phyloP scores from a whole-genome alignment of 30 jellyfish, hydroid and myxozoan genomes.

The Pelagia noctiluca region DNA sequence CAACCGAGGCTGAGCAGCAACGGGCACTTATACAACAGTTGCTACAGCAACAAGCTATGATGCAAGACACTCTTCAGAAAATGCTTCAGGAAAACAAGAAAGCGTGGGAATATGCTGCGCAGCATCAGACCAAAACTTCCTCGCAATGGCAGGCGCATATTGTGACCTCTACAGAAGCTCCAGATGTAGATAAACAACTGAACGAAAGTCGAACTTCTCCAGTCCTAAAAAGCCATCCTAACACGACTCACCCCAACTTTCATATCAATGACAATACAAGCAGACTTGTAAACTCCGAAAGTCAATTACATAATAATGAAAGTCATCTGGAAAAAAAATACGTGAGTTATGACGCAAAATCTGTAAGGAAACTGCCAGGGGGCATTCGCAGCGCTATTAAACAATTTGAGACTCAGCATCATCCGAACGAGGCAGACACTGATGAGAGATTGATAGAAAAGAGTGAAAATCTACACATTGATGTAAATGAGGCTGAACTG shows the following conservation, averaged over 20 bases:
- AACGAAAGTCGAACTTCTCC: slow-evolving; percentile 10
- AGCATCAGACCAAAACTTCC: slow-evolving; percentile 27
- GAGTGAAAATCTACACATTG: too few relatives aligned
- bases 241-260: too few relatives aligned
- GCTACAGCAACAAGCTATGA: slow-evolving; percentile 68
- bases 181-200: slow-evolving; percentile 43
- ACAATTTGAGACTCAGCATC: slow-evolving; percentile 66
- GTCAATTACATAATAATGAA: too few relatives aligned
- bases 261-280: too few relatives aligned
- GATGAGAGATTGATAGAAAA: too few relatives aligned
- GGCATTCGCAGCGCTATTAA: slow-evolving; percentile 68
- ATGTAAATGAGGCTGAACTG: too few relatives aligned
- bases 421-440: slow-evolving; percentile 33
- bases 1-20: slow-evolving; percentile 66
- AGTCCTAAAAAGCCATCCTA: not conserved
- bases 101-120: slow-evolving; percentile 77
- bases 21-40: slow-evolving; percentile 64
- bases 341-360: slow-evolving; percentile 42
- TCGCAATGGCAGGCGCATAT: slow-evolving; percentile 33
- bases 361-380: slow-evolving; percentile 73
- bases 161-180: slow-evolving; percentile 40
- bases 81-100: slow-evolving; percentile 64
- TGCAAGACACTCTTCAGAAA: slow-evolving; percentile 73
- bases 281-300: too few relatives aligned
- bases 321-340: not conserved